phyloP scores from a whole-genome alignment of 2,797 vertebrate species.

The Gobionotothen gibberifrons region DNA sequence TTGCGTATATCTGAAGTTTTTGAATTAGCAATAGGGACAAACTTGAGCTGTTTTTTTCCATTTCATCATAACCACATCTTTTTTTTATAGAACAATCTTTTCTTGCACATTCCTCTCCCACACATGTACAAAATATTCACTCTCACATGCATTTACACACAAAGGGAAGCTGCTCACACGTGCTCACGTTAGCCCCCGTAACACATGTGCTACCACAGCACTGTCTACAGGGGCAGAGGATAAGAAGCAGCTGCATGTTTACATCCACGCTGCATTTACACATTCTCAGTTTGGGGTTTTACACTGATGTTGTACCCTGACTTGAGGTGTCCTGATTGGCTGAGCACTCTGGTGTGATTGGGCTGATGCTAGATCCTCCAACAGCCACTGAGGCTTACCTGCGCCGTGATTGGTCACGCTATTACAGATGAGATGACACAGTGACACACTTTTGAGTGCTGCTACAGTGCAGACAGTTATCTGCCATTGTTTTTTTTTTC shows the following conservation, averaged over 20 bases:
- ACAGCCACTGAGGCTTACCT: constrained; percentile 55
- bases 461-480: constrained; percentile 22
- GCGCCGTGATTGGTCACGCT: constrained; percentile 64
- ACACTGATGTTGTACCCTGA: constrained; percentile 21
- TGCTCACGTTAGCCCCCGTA: neutral
- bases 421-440: constrained; percentile 75
- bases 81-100: neutral
- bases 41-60: neutral
- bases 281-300: constrained; percentile 27
- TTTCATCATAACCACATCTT: neutral
- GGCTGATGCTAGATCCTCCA: constrained; percentile 28
- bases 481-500: constrained; percentile 12
- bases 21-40: neutral
- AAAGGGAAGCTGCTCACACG: constrained; percentile 7
- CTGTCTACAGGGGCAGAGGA: constrained; percentile 17
- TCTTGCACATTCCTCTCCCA: neutral
- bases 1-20: neutral
- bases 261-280: neutral
- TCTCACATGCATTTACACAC: constrained; percentile 10
- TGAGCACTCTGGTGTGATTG: constrained; percentile 52
- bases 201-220: constrained; percentile 8
- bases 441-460: constrained; percentile 71
- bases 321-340: constrained; percentile 53
- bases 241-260: constrained; percentile 30
- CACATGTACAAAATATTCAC: neutral